Evolutionary conservation across 2,797 vertebrate species (phyloP).

Genomic region (Tiaroga cobitis): DNA sequence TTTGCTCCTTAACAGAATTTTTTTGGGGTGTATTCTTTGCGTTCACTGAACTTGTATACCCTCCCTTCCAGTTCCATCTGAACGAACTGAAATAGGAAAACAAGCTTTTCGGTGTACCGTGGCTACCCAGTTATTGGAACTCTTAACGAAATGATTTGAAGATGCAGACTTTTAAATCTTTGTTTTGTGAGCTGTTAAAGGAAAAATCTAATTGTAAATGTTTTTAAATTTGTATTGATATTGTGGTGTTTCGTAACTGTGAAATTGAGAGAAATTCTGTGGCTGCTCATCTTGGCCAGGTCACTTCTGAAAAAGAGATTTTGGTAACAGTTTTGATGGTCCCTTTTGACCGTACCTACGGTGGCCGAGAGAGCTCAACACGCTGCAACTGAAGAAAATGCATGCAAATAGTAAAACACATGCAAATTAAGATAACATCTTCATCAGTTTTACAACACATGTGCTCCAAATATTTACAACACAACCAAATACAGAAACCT

Average conservation of each 20-base stretch:
- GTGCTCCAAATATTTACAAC: no score
- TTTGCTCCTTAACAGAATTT: neutral
- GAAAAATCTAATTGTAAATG: neutral
- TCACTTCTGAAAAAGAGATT: neutral
- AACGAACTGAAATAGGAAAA: no score
- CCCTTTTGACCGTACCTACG: no score
- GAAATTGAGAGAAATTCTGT: neutral
- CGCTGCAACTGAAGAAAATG: no score
- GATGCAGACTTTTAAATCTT: neutral
- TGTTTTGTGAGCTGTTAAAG: neutral
- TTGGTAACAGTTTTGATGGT: no score
- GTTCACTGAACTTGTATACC: neutral
- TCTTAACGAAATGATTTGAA: neutral
- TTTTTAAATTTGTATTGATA: neutral
- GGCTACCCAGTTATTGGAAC: no score
- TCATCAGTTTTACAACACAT: no score
- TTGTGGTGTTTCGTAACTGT: neutral
- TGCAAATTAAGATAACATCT: no score
- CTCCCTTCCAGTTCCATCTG: neutral
- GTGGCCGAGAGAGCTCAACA: no score
- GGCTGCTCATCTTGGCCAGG: constrained; percentile 1
- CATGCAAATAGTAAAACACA: no score
- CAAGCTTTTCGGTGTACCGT: neutral
- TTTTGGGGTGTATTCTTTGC: neutral
- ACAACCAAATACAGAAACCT: no score